phyloP scores from a whole-genome alignment of 2,797 vertebrate genomes.

The Epinephelus malabaricus region DNA sequence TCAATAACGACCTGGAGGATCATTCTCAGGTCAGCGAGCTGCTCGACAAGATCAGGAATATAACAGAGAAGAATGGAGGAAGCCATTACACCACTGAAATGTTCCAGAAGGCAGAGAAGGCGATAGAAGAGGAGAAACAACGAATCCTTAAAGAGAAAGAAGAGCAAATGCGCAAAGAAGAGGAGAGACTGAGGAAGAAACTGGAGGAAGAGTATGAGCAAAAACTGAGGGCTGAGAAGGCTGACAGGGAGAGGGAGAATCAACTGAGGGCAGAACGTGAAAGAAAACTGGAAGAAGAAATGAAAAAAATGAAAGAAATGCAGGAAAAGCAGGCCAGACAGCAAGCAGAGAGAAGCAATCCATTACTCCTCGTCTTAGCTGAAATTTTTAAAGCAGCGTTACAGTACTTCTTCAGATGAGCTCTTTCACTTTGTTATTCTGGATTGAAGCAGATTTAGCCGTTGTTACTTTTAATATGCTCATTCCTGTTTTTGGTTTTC shows the following conservation, averaged over 20 bases:
- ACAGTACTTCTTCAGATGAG: too few relatives aligned
- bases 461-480: too few relatives aligned
- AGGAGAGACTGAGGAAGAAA: background rate
- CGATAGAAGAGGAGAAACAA: conserved; percentile 1
- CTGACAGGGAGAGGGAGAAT: background rate
- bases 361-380: too few relatives aligned
- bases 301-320: fast-evolving
- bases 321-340: fast-evolving
- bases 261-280: background rate
- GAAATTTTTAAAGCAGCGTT: too few relatives aligned
- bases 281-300: background rate
- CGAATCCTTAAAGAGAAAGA: background rate
- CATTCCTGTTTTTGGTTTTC: too few relatives aligned
- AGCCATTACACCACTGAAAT: conserved; percentile 8
- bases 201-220: background rate
- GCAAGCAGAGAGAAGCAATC: background rate
- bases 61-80: conserved; percentile 3
- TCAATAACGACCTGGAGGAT: background rate
- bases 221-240: background rate
- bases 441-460: too few relatives aligned
- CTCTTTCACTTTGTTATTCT: too few relatives aligned
- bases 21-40: background rate
- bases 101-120: conserved; percentile 12
- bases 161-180: background rate
- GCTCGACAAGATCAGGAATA: background rate